These are phyloP conservation scores for Drosophila sulfurigaster DNA, from an alignment of 1,140 invertebrate genomes.

Conservation along the genomic window DNA sequence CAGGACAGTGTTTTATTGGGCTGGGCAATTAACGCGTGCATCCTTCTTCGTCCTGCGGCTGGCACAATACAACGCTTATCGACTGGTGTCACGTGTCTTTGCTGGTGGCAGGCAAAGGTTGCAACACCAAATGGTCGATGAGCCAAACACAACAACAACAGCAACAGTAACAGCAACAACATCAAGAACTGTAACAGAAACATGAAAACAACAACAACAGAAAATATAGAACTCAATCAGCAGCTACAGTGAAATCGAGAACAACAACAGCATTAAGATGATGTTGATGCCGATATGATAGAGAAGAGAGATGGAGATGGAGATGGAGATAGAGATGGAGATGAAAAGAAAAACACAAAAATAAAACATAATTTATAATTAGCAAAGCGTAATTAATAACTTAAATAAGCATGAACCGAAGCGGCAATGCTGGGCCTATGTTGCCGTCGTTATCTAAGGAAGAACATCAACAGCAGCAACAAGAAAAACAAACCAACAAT, in stretches of 20 bases:
- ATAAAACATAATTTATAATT: constrained; percentile 73
- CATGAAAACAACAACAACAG: constrained; percentile 15
- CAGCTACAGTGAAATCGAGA: neutral
- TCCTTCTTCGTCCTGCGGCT: constrained; percentile 38
- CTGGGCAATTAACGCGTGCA: constrained; percentile 25
- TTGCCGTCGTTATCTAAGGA: constrained; percentile 47
- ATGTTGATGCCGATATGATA: constrained; percentile 15
- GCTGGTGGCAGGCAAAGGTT: constrained; percentile 41
- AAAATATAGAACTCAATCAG: constrained; percentile 19
- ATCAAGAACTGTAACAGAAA: constrained; percentile 14
- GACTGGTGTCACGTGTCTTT: constrained; percentile 24
- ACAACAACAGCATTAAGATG: constrained; percentile 18
- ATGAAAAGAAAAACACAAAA: constrained; percentile 38
- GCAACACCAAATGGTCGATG: constrained; percentile 11
- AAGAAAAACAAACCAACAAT: constrained; percentile 2
- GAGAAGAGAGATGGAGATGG: neutral
- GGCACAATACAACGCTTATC: constrained; percentile 6
- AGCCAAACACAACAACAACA: constrained; percentile 1
- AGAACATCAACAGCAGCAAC: constrained; percentile 13
- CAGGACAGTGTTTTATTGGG: neutral
- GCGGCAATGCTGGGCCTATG: constrained; percentile 40
- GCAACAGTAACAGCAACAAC: constrained; percentile 12
- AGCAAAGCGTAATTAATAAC: constrained; percentile 70
- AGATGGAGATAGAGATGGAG: constrained; percentile 11
- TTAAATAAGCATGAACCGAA: constrained; percentile 42